Conservation (phyloP, 2,888 invertebrate genomes). For the Chymomyza caudatula region DNA sequence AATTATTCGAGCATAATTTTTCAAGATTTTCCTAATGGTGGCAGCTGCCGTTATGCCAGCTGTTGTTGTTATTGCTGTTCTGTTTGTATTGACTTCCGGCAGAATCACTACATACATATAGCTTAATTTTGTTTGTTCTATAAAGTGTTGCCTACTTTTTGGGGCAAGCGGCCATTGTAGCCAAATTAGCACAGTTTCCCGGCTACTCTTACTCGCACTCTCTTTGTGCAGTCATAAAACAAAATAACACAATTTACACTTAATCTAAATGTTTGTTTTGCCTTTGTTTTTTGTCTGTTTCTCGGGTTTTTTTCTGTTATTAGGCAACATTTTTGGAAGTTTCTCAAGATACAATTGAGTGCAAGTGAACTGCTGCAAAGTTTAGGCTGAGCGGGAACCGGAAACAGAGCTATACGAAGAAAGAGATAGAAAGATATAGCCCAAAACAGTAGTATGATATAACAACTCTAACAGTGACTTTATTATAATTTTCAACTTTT, state of each 20-base stretch:
- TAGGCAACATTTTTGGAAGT: conserved; percentile 25
- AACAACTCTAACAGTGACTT: conserved; percentile 65
- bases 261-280: conserved; percentile 64
- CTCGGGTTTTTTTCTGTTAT: conserved; percentile 59
- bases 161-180: conserved; percentile 51
- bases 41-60: conserved; percentile 35
- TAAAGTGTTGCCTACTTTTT: conserved; percentile 65
- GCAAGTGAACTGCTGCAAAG: conserved; percentile 66
- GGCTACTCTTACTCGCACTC: neutral
- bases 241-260: conserved; percentile 71
- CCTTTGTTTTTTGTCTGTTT: neutral
- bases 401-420: neutral
- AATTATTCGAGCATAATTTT: conserved; percentile 69
- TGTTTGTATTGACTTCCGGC: conserved; percentile 51
- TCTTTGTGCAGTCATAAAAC: conserved; percentile 29
- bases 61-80: neutral
- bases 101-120: conserved; percentile 15
- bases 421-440: neutral
- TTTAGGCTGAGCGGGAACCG: conserved; percentile 31
- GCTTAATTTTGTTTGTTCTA: conserved; percentile 40
- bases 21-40: conserved; percentile 31
- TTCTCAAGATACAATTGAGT: conserved; percentile 37
- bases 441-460: conserved; percentile 50
- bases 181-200: conserved; percentile 21
- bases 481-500: conserved; percentile 72